Evolutionary conservation across 2,888 invertebrate species (phyloP), one percentile per base, ranked within the genome.

Genomic region (Thera obeliscata): DNA sequence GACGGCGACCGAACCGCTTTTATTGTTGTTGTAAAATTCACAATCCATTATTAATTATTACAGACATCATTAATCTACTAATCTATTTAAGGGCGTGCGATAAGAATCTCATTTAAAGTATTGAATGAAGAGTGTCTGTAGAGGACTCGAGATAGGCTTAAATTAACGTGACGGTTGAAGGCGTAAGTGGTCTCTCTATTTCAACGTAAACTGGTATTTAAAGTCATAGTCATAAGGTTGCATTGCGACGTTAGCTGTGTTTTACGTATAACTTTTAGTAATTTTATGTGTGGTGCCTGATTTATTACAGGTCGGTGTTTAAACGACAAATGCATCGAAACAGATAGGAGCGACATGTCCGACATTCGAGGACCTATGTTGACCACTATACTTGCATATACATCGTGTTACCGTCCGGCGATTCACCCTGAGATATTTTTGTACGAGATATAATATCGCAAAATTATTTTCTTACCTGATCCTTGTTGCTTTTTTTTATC

Each of bases 51-150:
- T 93, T 93, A 93, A 93, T 93, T 93, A 93, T 93, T 93, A 93
- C 91, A 90, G 93, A 88, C 92, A 91, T 92, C 93, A 93, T 93
- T 93, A 93, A 93, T 93, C 93, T 93, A 93, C 90, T 93, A 93
- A 93, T 93, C 92, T 93, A 93, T 93, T 93, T 92, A 93, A 92
- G 92, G 92, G 91, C 86, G 89, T 82, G 82, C 88, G 94, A 94
- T 94, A 93, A 93, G 91, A 91, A 94, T 94, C 94, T 94, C 91
- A 93, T 93, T 93, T 94, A 93, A 93, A 91, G 92, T 91, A 93
- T 93, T 93, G 93, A 93, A 93, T 93, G 93, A 93, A 92, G 91
- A 93, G 93, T 93, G 93, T 91, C 87, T 86, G 90, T 88, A 91
- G 90, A 90, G 91, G 91, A 89, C 87, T 89, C 86, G 88, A 93